phyloP scores from a whole-genome alignment of 1,140 invertebrate genomes.

The Drosophila pectinifera region DNA sequence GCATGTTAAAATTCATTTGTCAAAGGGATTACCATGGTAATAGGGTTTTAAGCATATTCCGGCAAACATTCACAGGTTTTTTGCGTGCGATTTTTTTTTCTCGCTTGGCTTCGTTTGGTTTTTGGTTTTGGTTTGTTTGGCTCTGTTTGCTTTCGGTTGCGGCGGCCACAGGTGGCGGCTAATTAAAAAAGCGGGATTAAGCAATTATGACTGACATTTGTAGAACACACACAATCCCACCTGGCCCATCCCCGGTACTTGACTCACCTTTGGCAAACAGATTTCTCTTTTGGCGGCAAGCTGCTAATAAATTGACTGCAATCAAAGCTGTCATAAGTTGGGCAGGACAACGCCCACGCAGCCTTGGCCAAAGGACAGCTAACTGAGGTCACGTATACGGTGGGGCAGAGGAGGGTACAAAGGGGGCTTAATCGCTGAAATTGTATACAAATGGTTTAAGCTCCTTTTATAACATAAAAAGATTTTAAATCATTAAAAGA shows the following conservation, averaged over 20 bases:
- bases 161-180: conserved; percentile 59
- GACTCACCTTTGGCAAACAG: conserved; percentile 55
- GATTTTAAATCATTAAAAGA: too few species aligned
- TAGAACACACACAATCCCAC: conserved; percentile 48
- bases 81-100: conserved; percentile 34
- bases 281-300: conserved; percentile 52
- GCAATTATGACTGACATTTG: conserved; percentile 77
- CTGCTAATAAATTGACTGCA: conserved; percentile 79
- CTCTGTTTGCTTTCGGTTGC: conserved; percentile 28
- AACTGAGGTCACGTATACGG: conserved; percentile 62
- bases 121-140: conserved; percentile 38
- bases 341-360: conserved; percentile 61
- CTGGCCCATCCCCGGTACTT: background rate
- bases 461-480: too few species aligned
- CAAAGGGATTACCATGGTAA: conserved; percentile 84
- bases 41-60: conserved; percentile 78
- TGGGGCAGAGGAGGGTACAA: background rate
- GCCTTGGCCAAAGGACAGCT: conserved; percentile 36
- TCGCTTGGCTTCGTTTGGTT: conserved; percentile 25
- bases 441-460: too few species aligned
- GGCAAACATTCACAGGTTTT: conserved; percentile 69
- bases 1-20: conserved; percentile 83
- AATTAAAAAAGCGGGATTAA: conserved; percentile 78
- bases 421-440: too few species aligned
- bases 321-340: conserved; percentile 81